Percentiles rank a stretch among this genome's conserved stretches.
Evolutionary conservation across 1,140 invertebrate genomes (phyloP).

Genomic region (Diploscapter pachys): DNA sequence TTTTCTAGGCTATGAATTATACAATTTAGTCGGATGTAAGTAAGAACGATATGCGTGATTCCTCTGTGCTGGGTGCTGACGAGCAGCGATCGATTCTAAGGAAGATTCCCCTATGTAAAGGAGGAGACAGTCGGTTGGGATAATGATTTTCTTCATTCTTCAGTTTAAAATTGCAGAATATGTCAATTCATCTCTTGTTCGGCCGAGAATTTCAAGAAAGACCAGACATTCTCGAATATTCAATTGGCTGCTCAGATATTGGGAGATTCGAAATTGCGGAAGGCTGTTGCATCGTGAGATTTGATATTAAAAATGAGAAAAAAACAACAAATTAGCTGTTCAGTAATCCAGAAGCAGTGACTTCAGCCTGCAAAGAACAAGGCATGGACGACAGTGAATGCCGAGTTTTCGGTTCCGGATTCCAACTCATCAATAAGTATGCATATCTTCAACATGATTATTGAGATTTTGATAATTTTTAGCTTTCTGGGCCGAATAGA

Average conservation of each 20-base stretch:
- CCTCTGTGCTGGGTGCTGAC: neutral
- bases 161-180: constrained; percentile 33
- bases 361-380: constrained; percentile 51
- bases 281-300: constrained; percentile 46
- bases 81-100: neutral
- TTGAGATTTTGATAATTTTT: neutral
- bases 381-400: constrained; percentile 47
- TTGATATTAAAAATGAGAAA: constrained; percentile 26
- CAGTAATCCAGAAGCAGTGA: constrained; percentile 52
- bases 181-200: constrained; percentile 54
- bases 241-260: constrained; percentile 52
- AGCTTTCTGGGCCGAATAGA: constrained; percentile 28
- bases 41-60: constrained; percentile 9
- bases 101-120: constrained; percentile 37
- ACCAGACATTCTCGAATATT: constrained; percentile 52
- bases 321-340: constrained; percentile 9
- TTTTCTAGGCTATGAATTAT: constrained; percentile 13
- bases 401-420: constrained; percentile 47
- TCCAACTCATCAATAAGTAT: constrained; percentile 53
- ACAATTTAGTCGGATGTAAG: constrained; percentile 8
- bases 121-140: constrained; percentile 41
- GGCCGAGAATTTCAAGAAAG: constrained; percentile 55
- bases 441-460: neutral
- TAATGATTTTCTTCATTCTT: neutral
- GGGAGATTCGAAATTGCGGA: constrained; percentile 46